These are phyloP conservation scores for Psophia crepitans DNA, from an alignment of 2,113 vertebrate genomes.

Conservation along the genomic window DNA sequence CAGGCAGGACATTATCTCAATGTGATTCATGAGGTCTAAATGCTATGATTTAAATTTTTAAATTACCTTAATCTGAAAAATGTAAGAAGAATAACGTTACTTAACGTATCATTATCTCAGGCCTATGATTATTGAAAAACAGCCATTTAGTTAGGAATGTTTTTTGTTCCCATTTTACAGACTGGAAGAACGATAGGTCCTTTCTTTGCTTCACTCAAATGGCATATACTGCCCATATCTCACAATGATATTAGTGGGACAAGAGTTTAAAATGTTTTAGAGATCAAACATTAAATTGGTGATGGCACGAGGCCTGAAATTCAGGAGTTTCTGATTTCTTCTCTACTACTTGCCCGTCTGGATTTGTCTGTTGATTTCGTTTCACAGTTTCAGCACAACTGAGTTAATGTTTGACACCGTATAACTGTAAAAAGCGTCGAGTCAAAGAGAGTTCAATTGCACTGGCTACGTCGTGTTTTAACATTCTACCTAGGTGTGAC, in stretches of 20 bases:
- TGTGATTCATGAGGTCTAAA: constrained; percentile 1
- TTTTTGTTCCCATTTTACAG: not conserved
- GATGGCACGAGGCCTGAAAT: not conserved
- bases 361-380: not conserved
- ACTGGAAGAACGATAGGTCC: fast-evolving
- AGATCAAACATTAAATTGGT: not conserved
- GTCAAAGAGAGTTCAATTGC: not conserved
- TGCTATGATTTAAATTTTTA: not conserved
- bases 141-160: not conserved
- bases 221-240: not conserved
- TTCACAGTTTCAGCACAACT: not conserved
- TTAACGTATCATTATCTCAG: not conserved
- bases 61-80: not conserved
- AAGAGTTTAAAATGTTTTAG: not conserved
- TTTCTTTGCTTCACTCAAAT: not conserved
- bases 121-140: not conserved
- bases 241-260: not conserved
- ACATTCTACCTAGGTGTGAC: fast-evolving
- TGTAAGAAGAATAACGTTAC: not conserved
- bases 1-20: not conserved
- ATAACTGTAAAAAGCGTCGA: not conserved
- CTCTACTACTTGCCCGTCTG: not conserved
- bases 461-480: fast-evolving
- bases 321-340: not conserved
- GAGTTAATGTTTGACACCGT: not conserved